Evolutionary conservation across 2,797 vertebrate species (phyloP), one percentile per base, ranked within the genome.

Genomic region (Sebastes vulpes): DNA sequence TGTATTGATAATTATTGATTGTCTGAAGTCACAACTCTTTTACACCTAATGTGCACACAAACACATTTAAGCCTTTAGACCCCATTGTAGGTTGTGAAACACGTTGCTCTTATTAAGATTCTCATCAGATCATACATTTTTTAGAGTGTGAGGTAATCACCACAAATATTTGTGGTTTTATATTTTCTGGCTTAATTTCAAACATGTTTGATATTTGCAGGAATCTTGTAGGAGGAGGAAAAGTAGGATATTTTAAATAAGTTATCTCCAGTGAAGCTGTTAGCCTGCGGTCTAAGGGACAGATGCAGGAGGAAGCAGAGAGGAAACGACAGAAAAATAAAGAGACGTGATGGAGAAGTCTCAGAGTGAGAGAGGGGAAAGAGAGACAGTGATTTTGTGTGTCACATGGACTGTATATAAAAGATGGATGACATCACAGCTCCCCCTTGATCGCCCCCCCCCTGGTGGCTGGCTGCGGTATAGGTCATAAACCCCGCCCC

Each of bases 211-310:
- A 50, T 50, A 50, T n/a, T 0, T 1, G 18, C 18, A 50, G 18
- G 46, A 48, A 48, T 48, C 16, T 48, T 16, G 42, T 46, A 18
- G 7, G 16, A 48, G 18, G 18, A 48, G 46, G 46, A 42, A 42
- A 48, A 48, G 46, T 0, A 48, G 46, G 46, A n/a, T 48, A 0
- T 48, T 18, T 48, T 48, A 48, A 48, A 48, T 42, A 6, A 42
- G 38, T 42, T 42, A 42, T 0, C 38, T 42, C 38, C 38, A 0
- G 14, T 48, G 46, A 48, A 48, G 0, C 46, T n/a, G 3, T 48
- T n/a, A 48, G 46, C 46, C 46, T 48, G 46, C 18, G 8, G 46
- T n/a, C 7, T n/a, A n/a, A 48, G 0, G 16, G 46, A 48, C 46
- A 48, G 38, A 42, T 42, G 0, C 46, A 48, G 18, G 18, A 48